phyloP scores from a whole-genome alignment of 2,113 vertebrate genomes.

The Vombatus ursinus region DNA sequence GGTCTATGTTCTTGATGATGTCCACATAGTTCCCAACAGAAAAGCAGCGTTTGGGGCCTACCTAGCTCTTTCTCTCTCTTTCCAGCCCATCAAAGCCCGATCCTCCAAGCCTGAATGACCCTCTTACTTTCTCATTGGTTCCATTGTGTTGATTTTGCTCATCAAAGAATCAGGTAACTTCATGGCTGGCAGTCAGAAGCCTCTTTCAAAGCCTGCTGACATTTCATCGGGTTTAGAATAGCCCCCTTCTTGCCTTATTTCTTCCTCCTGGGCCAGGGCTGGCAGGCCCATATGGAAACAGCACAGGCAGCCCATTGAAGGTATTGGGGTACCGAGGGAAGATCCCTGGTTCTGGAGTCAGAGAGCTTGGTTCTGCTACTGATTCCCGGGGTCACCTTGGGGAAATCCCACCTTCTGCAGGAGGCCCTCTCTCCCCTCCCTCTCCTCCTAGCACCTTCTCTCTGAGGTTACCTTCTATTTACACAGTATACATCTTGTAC shows the following conservation, averaged over 20 bases:
- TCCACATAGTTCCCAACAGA: background rate
- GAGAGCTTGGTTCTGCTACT: background rate
- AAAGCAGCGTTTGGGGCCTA: background rate
- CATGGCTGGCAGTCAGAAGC: background rate
- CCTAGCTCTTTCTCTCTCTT: background rate
- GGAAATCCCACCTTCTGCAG: background rate
- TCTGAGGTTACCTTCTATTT: background rate
- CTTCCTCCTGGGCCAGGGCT: background rate
- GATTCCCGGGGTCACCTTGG: background rate
- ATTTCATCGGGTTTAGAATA: background rate
- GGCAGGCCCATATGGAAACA: background rate
- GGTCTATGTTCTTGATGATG: too few species aligned
- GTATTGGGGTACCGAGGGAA: background rate
- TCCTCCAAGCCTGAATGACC: background rate
- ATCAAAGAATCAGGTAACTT: background rate
- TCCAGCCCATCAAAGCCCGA: background rate
- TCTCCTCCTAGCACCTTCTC: background rate
- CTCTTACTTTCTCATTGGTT: background rate
- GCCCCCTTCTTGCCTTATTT: background rate
- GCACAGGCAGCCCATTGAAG: background rate
- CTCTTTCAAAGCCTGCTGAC: background rate
- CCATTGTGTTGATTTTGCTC: background rate
- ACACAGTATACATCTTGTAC: background rate
- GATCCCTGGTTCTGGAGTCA: background rate
- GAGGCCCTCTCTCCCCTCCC: background rate